Evolutionary conservation across 2,113 vertebrate species (phyloP).

Genomic region (Oryzias javanicus): DNA sequence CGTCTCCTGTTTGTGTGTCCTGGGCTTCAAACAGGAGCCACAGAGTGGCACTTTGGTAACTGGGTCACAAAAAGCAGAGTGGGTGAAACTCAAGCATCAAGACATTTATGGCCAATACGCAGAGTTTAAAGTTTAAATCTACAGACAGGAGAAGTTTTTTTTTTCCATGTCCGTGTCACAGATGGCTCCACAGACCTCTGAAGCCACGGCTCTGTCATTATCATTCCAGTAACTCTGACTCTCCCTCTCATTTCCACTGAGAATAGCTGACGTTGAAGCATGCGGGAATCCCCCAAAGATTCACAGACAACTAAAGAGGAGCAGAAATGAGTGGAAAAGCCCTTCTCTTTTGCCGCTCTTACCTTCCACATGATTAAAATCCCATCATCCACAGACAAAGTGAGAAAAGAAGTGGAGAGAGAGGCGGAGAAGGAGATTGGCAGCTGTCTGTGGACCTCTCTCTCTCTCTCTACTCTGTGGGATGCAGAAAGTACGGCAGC

Average conservation of each 20-base stretch:
- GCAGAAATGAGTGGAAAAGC: slow-evolving; percentile 9
- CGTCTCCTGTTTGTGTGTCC: slow-evolving; percentile 35
- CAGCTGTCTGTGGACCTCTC: slow-evolving; percentile 52
- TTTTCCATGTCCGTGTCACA: slow-evolving; percentile 7
- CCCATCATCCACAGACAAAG: slow-evolving; percentile 70
- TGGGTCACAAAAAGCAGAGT: slow-evolving; percentile 54
- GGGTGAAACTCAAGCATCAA: no score
- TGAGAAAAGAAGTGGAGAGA: slow-evolving; percentile 52
- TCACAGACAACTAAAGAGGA: slow-evolving; percentile 30
- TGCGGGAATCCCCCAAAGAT: slow-evolving; percentile 41
- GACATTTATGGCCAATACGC: no score
- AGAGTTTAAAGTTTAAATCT: no score
- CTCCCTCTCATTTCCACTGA: slow-evolving; percentile 40
- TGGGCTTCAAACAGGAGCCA: slow-evolving; percentile 18
- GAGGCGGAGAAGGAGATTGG: slow-evolving; percentile 15
- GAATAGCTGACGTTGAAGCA: slow-evolving; percentile 25
- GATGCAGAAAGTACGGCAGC: slow-evolving; percentile 15
- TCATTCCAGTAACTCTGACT: slow-evolving; percentile 59
- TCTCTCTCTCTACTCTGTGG: slow-evolving; percentile 49
- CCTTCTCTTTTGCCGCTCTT: slow-evolving; percentile 33
- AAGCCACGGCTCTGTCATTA: slow-evolving; percentile 65
- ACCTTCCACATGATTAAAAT: slow-evolving; percentile 78
- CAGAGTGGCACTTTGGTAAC: slow-evolving; percentile 46
- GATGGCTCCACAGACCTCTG: slow-evolving; percentile 32
- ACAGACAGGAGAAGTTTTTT: not conserved